A percentile compares a stretch with the other conserved stretches of the same genome.
Conservation (phyloP, 2,888 invertebrate species). For the Metopia argyrocephala region DNA sequence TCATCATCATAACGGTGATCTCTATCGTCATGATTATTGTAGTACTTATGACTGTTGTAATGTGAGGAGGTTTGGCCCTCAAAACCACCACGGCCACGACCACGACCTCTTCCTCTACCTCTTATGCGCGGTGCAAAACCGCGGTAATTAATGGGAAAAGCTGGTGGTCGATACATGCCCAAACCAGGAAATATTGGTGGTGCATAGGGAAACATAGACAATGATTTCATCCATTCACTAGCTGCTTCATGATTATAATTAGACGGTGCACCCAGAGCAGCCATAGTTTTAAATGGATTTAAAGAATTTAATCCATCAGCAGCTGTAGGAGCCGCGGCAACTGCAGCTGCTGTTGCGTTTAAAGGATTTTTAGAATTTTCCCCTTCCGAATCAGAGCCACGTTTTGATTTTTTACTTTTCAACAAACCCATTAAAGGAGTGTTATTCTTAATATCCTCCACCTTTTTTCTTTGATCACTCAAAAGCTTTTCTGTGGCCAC, state of each 20-base stretch:
- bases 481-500: slow-evolving; percentile 76
- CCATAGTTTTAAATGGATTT: slow-evolving; percentile 76
- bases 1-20: slow-evolving; percentile 79
- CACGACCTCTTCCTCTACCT: slow-evolving; percentile 79
- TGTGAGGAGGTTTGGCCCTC: slow-evolving; percentile 69
- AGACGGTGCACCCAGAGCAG: slow-evolving; percentile 70
- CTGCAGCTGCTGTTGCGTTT: slow-evolving; percentile 18
- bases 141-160: slow-evolving; percentile 73
- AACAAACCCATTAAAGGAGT: slow-evolving; percentile 74
- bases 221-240: slow-evolving; percentile 76
- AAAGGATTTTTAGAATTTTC: slow-evolving; percentile 70
- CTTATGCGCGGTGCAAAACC: slow-evolving; percentile 77
- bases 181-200: slow-evolving; percentile 74
- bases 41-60: slow-evolving; percentile 80
- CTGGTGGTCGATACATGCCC: slow-evolving; percentile 71
- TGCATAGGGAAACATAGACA: slow-evolving; percentile 75
- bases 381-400: slow-evolving; percentile 65
- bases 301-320: slow-evolving; percentile 62
- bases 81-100: slow-evolving; percentile 71
- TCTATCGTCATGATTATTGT: slow-evolving; percentile 80
- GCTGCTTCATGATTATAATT: slow-evolving; percentile 74
- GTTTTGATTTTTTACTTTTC: slow-evolving; percentile 67
- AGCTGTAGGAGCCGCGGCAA: slow-evolving; percentile 67
- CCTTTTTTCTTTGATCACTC: slow-evolving; percentile 75
- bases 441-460: slow-evolving; percentile 75